Conservation (phyloP, 2,888 invertebrate genomes). For the Hedychridium roseum region DNA sequence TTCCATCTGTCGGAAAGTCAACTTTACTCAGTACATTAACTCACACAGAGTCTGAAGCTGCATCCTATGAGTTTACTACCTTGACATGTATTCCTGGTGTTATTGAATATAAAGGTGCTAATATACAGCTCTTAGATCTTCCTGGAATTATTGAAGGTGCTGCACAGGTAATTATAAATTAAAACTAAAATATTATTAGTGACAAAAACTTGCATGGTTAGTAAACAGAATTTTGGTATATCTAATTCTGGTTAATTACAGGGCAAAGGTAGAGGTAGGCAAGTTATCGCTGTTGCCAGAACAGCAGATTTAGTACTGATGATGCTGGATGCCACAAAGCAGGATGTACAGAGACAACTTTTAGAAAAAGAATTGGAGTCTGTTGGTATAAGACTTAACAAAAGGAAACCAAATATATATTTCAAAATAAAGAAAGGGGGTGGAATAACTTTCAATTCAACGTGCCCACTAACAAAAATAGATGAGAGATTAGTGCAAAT, state of each 20-base stretch:
- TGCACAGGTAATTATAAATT: constrained; percentile 74
- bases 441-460: constrained; percentile 96
- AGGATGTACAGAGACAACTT: constrained; percentile 91
- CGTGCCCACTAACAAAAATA: constrained; percentile 89
- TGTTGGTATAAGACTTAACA: constrained; percentile 97
- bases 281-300: constrained; percentile 97
- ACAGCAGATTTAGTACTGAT: constrained; percentile 98
- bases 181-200: too few relatives aligned
- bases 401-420: constrained; percentile 95
- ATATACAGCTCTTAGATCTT: constrained; percentile 96
- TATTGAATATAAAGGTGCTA: constrained; percentile 97
- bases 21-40: constrained; percentile 95
- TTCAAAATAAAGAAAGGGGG: constrained; percentile 97
- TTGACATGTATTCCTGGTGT: constrained; percentile 99
- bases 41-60: constrained; percentile 95
- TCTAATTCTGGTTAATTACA: constrained; percentile 8
- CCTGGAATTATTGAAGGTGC: constrained; percentile 99
- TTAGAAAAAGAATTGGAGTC: constrained; percentile 95
- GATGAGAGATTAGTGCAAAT: constrained; percentile 98
- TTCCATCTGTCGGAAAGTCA: constrained; percentile 98
- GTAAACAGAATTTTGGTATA: too few relatives aligned
- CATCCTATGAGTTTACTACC: constrained; percentile 98
- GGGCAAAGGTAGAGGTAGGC: constrained; percentile 89
- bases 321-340: constrained; percentile 99
- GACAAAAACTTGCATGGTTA: too few relatives aligned